These are phyloP conservation scores for Drosophila atripex DNA, from an alignment of 2,888 invertebrate genomes.

Conservation along the genomic window DNA sequence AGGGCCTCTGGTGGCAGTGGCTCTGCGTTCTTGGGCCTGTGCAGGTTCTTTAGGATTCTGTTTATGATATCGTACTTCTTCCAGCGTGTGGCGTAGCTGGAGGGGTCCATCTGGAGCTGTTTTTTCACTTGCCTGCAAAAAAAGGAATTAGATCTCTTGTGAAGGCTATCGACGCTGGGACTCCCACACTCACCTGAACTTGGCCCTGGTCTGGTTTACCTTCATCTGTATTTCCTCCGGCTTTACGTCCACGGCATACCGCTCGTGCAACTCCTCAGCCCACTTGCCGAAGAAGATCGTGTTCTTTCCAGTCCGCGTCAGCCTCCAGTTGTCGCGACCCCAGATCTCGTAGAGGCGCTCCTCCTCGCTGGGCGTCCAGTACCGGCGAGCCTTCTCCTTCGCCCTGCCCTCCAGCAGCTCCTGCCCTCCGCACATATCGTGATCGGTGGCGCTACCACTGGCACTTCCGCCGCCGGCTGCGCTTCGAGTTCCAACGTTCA, in stretches of 20 bases:
- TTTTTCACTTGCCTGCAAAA: constrained; percentile 71
- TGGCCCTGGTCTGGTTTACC: constrained; percentile 81
- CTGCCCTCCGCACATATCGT: constrained; percentile 62
- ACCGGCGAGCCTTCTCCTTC: constrained; percentile 76
- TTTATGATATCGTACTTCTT: constrained; percentile 78
- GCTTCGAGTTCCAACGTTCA: constrained; percentile 43
- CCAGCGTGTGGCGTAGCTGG: constrained; percentile 67
- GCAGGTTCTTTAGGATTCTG: constrained; percentile 76
- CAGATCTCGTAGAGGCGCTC: constrained; percentile 80
- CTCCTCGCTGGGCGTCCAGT: constrained; percentile 81
- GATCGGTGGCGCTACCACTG: constrained; percentile 36
- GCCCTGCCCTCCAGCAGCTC: constrained; percentile 66
- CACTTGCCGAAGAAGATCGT: constrained; percentile 77
- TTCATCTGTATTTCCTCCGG: constrained; percentile 80
- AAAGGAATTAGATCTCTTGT: not conserved
- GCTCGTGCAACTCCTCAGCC: constrained; percentile 76
- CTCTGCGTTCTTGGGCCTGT: constrained; percentile 80
- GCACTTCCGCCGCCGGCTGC: constrained; percentile 40
- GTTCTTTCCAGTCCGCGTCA: constrained; percentile 79
- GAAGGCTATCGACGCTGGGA: not conserved
- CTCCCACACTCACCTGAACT: constrained; percentile 71
- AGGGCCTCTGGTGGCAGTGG: constrained; percentile 75
- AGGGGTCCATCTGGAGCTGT: constrained; percentile 58
- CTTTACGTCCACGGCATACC: constrained; percentile 76
- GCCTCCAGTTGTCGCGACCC: constrained; percentile 80